Base-by-base conservation (phyloP, 2,113 vertebrate species). In the Notarius quadriscutis region DNA sequence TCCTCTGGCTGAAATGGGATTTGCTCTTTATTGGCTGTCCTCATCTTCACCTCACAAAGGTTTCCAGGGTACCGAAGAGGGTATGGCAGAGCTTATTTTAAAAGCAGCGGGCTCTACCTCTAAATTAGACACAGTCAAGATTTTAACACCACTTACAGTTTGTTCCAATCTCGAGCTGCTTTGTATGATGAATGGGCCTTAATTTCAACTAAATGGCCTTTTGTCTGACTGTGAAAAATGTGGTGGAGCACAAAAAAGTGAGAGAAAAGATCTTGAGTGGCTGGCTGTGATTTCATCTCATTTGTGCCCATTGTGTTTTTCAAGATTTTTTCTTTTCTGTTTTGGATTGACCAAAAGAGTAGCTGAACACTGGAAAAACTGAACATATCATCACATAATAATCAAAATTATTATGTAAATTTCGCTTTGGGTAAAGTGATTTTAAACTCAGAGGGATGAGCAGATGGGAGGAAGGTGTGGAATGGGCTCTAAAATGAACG, bases 51-150 rank as follows among this genome's bases (percentile, higher is more conserved):
- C 93, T 93, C 93, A 91, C 65, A 57, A 92, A 90, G 91, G 94
- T 94, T 95, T 95, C 94, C 93, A 93, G 85, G 92, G 93, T 91
- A 94, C 93, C 91, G 84, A 84, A 92, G 88, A 88, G 87, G 89
- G 85, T 90, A 87, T 80, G 89, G 91, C 89, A 88, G 91, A 92
- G 90, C 92, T 90, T 84, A 87, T 91, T 82, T 87, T 50, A 83
- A 86, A 84, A 81, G 60, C 67, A 89, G 86, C 67, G 22, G 77
- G 84, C 60, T 82, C 77, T 75, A 65, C 88, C 81, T 74, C 30
- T 58, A 71, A 65, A 30, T 86, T 57, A 65, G 55, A 63, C 80
- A 53, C 34, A 67, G 65, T 82, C 63, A 25, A 71, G 79, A 82
- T 75, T 78, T 85, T 84, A 87, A 63, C 55, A 83, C 57, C 80